Base-by-base conservation (phyloP, 2,113 vertebrate genomes). In the Corydoras sp. region DNA sequence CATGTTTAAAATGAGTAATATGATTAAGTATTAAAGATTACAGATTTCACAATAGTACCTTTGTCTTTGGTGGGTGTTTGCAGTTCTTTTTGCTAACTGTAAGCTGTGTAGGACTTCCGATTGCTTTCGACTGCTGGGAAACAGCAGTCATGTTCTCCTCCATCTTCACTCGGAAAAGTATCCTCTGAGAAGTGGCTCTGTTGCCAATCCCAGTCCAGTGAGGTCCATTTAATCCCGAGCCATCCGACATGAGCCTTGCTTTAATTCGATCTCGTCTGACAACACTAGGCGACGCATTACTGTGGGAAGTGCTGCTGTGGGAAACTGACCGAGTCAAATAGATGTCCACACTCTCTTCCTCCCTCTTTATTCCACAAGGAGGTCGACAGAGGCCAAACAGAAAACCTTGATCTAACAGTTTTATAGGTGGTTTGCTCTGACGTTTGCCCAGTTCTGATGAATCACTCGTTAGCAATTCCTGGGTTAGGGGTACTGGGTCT, bases 361-460 rank as follows among this genome's bases (percentile, higher is more conserved):
- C 90, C 53, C 86, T 89, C 79, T 91, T 91, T 55, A 90, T 80
- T 31, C 63, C 84, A 49, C 82, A 84, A 3, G 83, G 67, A 3
- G 87, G 86, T 49, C 87, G 83, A 62, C 88, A 90, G 80, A 91
- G 89, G 60, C 85, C 88, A 71, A 92, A 90, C 48, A 91, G 80
- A 69, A 92, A 91, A 49, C 90, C 90, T 0, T 89, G 89, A 80
- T 92, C 90, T 62, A 92, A 80, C 31, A 91, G 72, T 68, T 92
- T 92, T 65, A 91, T 85, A 58, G 90, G 89, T 53, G 90, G 90
- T 73, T 90, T 92, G 82, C 89, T 90, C 81, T 88, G 89, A 15
- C 90, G 88, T 74, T 92, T 92, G 14, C 90, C 90, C 69, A 90
- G 73, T 60, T 88, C 88, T 1, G 85, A 84, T 5, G 81, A 77